Evolutionary conservation across 2,888 invertebrate genomes (phyloP).

Genomic region (Creontiades dilutus): DNA sequence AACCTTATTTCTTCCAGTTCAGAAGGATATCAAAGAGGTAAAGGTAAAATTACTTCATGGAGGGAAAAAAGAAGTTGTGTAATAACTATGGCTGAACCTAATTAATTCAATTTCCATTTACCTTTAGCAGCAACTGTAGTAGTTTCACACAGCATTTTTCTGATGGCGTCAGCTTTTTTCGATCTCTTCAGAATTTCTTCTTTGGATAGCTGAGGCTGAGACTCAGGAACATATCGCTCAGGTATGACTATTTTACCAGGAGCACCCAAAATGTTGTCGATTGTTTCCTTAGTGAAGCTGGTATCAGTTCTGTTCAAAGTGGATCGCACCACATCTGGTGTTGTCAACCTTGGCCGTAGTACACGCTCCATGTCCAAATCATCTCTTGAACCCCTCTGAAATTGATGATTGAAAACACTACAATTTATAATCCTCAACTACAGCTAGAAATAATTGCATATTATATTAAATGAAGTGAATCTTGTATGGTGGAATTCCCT

Average conservation of each 20-base stretch:
- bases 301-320: constrained; percentile 83
- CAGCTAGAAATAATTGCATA: too few relatives aligned
- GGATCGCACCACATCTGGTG: constrained; percentile 93
- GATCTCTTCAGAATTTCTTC: constrained; percentile 90
- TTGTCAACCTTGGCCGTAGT: constrained; percentile 86
- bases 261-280: constrained; percentile 91
- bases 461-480: too few relatives aligned
- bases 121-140: constrained; percentile 74
- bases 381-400: constrained; percentile 81
- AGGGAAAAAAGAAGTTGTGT: too few relatives aligned
- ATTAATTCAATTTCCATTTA: not conserved
- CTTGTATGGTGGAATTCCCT: too few relatives aligned
- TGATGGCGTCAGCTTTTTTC: constrained; percentile 94
- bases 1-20: too few relatives aligned
- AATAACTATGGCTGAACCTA: too few relatives aligned
- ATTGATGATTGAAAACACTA: not conserved
- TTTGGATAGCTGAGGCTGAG: constrained; percentile 89
- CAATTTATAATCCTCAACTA: too few relatives aligned
- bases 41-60: too few relatives aligned
- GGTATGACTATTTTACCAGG: constrained; percentile 95
- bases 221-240: constrained; percentile 94
- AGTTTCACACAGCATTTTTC: constrained; percentile 91
- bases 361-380: constrained; percentile 93
- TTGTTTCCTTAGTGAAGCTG: constrained; percentile 88
- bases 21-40: too few relatives aligned